phyloP scores from a whole-genome alignment of 2,113 vertebrate genomes.

The Oplegnathus fasciatus region DNA sequence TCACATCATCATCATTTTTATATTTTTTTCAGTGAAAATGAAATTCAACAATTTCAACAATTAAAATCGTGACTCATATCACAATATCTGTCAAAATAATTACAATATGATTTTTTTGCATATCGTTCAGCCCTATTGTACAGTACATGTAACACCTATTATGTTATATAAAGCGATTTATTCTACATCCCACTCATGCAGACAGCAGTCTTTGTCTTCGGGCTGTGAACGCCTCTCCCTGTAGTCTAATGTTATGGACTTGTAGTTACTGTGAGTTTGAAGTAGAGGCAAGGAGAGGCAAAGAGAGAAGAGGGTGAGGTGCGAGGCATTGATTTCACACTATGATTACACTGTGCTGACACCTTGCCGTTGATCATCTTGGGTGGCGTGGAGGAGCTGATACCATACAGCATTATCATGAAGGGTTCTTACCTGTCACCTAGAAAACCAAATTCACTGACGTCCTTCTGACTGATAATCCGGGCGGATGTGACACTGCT shows the following conservation, averaged over 20 bases:
- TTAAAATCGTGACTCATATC: too few species aligned
- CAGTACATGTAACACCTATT: background rate
- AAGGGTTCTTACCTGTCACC: constrained; percentile 79
- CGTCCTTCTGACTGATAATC: constrained; percentile 83
- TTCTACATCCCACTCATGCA: constrained; percentile 1
- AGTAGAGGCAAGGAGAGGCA: constrained; percentile 1
- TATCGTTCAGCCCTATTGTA: too few species aligned
- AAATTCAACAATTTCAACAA: too few species aligned
- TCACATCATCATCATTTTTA: too few species aligned
- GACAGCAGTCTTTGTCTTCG: constrained; percentile 10
- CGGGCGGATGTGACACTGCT: background rate
- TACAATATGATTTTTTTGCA: too few species aligned
- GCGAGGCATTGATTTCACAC: constrained; percentile 78
- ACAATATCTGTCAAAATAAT: too few species aligned
- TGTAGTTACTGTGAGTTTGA: constrained; percentile 30
- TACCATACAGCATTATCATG: constrained; percentile 80
- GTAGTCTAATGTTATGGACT: constrained; percentile 28
- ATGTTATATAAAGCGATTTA: background rate
- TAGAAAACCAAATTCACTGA: constrained; percentile 75
- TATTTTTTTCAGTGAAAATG: too few species aligned
- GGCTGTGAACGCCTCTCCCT: constrained; percentile 17
- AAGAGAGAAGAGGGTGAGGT: background rate
- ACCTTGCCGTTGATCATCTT: constrained; percentile 80
- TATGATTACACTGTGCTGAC: constrained; percentile 77
- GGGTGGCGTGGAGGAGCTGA: constrained; percentile 65